These are phyloP conservation scores for Papilio protenor DNA, from an alignment of 2,888 invertebrate species.

Conservation along the genomic window DNA sequence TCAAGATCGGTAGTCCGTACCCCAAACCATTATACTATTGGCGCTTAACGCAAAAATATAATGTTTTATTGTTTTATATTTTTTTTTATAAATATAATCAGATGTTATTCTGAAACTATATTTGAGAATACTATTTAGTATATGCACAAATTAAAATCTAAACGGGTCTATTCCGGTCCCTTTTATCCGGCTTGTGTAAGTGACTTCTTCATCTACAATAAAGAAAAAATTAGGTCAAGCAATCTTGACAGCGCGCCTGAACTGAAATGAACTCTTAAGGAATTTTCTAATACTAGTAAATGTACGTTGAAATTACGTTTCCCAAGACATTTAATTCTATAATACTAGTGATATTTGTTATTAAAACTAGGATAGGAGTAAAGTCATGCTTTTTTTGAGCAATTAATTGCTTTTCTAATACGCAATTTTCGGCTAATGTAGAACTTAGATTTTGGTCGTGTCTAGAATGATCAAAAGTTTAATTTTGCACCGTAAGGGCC, in stretches of 20 bases:
- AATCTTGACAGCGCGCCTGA: conserved; percentile 46
- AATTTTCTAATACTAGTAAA: conserved; percentile 34
- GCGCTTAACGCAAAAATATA: no score
- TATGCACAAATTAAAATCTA: not conserved
- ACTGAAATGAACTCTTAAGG: conserved; percentile 30
- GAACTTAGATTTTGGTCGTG: not conserved
- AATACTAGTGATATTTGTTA: not conserved
- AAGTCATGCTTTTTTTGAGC: not conserved
- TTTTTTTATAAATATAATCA: no score
- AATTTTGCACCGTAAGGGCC: not conserved
- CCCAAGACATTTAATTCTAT: not conserved
- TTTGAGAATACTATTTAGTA: not conserved
- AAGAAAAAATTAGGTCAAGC: conserved; percentile 51
- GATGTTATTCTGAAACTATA: not conserved
- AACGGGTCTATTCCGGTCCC: conserved; percentile 10
- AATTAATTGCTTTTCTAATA: not conserved
- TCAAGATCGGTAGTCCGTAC: no score
- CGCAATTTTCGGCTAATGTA: no score
- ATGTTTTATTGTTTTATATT: no score
- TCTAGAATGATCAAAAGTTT: not conserved
- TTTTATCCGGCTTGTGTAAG: conserved; percentile 36
- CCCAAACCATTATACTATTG: no score
- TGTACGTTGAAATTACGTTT: conserved; percentile 14
- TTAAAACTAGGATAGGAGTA: not conserved
- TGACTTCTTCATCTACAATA: conserved; percentile 50